A percentile compares a stretch with the other conserved stretches of the same genome.
Evolutionary conservation across 2,113 vertebrate genomes (phyloP).

Genomic region (Engystomops pustulosus): DNA sequence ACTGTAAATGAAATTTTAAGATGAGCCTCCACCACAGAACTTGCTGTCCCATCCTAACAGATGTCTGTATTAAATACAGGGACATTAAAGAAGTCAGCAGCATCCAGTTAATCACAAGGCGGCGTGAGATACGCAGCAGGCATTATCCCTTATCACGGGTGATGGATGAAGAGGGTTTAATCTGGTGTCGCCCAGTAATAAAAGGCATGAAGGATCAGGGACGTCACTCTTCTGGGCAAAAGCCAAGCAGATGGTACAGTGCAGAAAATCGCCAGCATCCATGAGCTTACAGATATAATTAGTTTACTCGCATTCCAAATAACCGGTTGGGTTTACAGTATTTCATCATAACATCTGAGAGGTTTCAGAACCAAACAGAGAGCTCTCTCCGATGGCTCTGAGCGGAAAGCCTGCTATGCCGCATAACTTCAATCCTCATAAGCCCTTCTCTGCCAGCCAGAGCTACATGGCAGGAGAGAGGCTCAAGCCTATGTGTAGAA

Average conservation of each 20-base stretch:
- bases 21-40: background rate
- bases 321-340: slow-evolving; percentile 33
- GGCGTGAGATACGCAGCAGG: slow-evolving; percentile 20
- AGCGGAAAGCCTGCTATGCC: background rate
- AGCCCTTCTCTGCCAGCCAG: slow-evolving; percentile 20
- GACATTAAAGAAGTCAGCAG: slow-evolving; percentile 17
- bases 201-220: slow-evolving; percentile 53
- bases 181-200: slow-evolving; percentile 47
- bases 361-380: slow-evolving; percentile 26
- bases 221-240: slow-evolving; percentile 38
- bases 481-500: background rate
- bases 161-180: slow-evolving; percentile 52
- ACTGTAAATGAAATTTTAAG: too few species aligned
- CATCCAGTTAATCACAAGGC: slow-evolving; percentile 50
- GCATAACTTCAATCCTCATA: slow-evolving; percentile 31
- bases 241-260: slow-evolving; percentile 53
- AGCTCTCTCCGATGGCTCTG: background rate
- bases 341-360: slow-evolving; percentile 34
- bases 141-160: slow-evolving; percentile 49
- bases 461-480: slow-evolving; percentile 24
- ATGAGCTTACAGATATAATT: slow-evolving; percentile 47
- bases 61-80: slow-evolving; percentile 11
- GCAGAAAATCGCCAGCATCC: slow-evolving; percentile 50
- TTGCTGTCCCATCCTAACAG: background rate
- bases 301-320: slow-evolving; percentile 53